A percentile compares a stretch with the other conserved stretches of the same genome.
These are phyloP conservation scores for Mesopsocus fuscifrons DNA, from an alignment of 2,888 invertebrate species.

Conservation along the genomic window DNA sequence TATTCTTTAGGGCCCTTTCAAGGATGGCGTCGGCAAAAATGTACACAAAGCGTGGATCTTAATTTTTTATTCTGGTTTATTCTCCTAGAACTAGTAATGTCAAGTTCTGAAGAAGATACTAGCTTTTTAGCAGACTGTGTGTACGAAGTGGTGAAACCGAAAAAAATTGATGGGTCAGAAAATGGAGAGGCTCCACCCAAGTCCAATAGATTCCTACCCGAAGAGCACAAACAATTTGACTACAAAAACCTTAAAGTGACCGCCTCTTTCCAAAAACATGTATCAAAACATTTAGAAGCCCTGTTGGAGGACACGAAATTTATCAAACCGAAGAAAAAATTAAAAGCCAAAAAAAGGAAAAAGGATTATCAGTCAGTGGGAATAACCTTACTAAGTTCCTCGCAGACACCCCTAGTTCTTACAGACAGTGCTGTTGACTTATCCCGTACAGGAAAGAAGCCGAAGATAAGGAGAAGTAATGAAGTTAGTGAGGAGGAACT, in stretches of 20 bases:
- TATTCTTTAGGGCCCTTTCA: too few species aligned
- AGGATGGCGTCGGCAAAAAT: too few species aligned
- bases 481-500: slow-evolving; percentile 16
- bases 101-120: too few species aligned
- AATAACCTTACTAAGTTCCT: slow-evolving; percentile 29
- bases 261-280: slow-evolving; percentile 30
- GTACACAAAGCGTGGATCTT: too few species aligned
- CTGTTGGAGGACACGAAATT: slow-evolving; percentile 27
- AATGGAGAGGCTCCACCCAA: slow-evolving; percentile 30
- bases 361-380: slow-evolving; percentile 24
- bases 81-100: too few species aligned
- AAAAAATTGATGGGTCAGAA: slow-evolving; percentile 33
- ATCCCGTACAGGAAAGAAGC: slow-evolving; percentile 25
- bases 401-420: slow-evolving; percentile 26
- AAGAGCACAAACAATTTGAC: neutral
- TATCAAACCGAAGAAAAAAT: slow-evolving; percentile 16
- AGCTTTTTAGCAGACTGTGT: too few species aligned
- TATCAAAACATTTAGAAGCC: slow-evolving; percentile 31
- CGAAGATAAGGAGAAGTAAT: slow-evolving; percentile 20
- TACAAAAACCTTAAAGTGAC: slow-evolving; percentile 24
- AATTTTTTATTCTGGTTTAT: too few species aligned
- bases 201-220: slow-evolving; percentile 13
- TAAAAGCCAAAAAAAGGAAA: slow-evolving; percentile 8
- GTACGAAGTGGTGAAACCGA: neutral
- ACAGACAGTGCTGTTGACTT: slow-evolving; percentile 24